phyloP scores from a whole-genome alignment of 1,140 invertebrate species.

The Zelostemma sp. region DNA sequence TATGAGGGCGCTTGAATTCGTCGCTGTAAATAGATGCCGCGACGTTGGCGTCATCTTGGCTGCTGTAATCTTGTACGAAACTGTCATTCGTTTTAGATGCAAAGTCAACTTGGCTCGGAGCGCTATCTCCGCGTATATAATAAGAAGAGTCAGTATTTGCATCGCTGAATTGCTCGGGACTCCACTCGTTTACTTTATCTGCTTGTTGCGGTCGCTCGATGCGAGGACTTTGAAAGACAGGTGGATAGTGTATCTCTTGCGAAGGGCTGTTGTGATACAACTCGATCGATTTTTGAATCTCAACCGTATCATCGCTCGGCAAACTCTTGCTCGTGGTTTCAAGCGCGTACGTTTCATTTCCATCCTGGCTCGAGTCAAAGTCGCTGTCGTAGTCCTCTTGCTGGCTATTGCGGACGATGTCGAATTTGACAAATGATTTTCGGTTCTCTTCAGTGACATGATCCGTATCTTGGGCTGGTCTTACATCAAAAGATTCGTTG shows the following conservation, averaged over 20 bases:
- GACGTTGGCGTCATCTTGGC: neutral
- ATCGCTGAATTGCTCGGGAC: slow-evolving; percentile 27
- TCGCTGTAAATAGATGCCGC: neutral
- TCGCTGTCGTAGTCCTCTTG: slow-evolving; percentile 22
- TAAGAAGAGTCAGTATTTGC: slow-evolving; percentile 8
- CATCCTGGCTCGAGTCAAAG: slow-evolving; percentile 12
- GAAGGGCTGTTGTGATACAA: slow-evolving; percentile 58
- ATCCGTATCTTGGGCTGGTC: slow-evolving; percentile 43
- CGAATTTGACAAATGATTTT: slow-evolving; percentile 15
- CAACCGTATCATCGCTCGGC: slow-evolving; percentile 36
- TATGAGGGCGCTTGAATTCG: neutral
- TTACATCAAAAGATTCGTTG: neutral
- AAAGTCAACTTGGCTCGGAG: slow-evolving; percentile 1
- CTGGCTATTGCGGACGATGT: slow-evolving; percentile 17
- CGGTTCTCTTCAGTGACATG: slow-evolving; percentile 38
- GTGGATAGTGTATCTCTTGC: slow-evolving; percentile 61
- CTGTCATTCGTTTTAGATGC: neutral
- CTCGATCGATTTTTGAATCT: slow-evolving; percentile 65
- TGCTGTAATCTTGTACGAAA: neutral
- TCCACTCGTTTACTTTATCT: slow-evolving; percentile 21
- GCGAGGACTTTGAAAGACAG: slow-evolving; percentile 33
- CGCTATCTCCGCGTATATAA: neutral
- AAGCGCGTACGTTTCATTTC: neutral
- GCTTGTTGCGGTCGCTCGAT: slow-evolving; percentile 25
- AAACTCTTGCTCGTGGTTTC: neutral